Base-by-base conservation (phyloP, 2,113 vertebrate genomes). In the Colius striatus region DNA sequence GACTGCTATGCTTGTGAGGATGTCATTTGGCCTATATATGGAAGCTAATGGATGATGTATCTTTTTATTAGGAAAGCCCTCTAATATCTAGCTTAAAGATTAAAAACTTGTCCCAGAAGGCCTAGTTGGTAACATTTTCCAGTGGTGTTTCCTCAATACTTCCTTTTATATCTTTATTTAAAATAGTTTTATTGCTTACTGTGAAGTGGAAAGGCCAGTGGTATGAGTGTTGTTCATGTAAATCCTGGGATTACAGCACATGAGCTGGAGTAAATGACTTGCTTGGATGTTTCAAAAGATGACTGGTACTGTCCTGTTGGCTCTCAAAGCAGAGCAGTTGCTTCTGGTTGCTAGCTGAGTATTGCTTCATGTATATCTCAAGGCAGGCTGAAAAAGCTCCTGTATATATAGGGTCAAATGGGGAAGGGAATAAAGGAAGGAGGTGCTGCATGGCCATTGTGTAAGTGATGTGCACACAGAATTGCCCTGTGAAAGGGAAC, bases 1-100 rank as follows among this genome's bases (percentile, higher is more conserved):
- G 96, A 97, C 89, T 96, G 96, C 92, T 94, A 74, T 88, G 87
- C 88, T 96, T 95, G 67, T 97, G 92, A 94, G n/a, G 26, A 92
- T 97, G 89, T 94, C 89, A 80, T 97, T 97, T 97, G 94, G 95
- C 18, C 96, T 97, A 84, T 88, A 79, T 94, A 54, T 77, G 80
- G 88, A 96, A 80, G 53, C 90, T 97, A 97, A 96, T 95, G 91
- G 95, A 94, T 94, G 94, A 96, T 95, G 72, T 94, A 90, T 94
- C 87, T 93, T 97, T 98, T 96, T 95, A 93, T 96, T 87, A 84
- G 89, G 58, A 85, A 90, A 95, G 55, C 77, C 63, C 92, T 91
- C 80, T 94, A 87, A 94, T 95, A 94, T 94, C 87, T 66, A 89
- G 87, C 91, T 95, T 97, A 95, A 95, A 84, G 77, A 93, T 79